Evolutionary conservation across 2,113 vertebrate genomes (phyloP).

Genomic region (Oxygymnocypris stewartii): DNA sequence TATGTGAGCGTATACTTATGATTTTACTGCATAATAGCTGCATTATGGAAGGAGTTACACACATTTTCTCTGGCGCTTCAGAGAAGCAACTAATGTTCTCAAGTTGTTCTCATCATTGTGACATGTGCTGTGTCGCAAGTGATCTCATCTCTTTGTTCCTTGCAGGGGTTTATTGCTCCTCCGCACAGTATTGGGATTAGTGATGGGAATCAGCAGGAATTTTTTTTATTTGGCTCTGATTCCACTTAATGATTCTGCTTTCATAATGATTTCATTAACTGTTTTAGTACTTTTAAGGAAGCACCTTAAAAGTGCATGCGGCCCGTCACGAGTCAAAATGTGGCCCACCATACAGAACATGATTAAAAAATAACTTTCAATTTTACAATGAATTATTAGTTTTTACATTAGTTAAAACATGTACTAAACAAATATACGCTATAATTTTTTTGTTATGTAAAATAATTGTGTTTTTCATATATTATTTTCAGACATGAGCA

Average conservation of each 20-base stretch:
- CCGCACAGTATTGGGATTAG: neutral
- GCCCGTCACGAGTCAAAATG: too few relatives aligned
- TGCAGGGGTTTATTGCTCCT: conserved; percentile 8
- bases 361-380: too few relatives aligned
- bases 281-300: neutral
- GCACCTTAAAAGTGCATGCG: neutral
- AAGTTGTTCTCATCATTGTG: conserved; percentile 42
- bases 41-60: conserved; percentile 42
- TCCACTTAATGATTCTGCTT: conserved; percentile 13
- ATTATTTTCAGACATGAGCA: too few relatives aligned
- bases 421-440: too few relatives aligned
- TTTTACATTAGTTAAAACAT: too few relatives aligned
- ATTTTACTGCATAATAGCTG: conserved; percentile 50
- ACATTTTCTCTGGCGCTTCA: conserved; percentile 26
- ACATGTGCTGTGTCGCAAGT: conserved; percentile 33
- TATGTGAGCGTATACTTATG: conserved; percentile 50
- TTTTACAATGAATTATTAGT: too few relatives aligned
- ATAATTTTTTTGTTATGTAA: too few relatives aligned
- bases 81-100: conserved; percentile 38
- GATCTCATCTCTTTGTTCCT: conserved; percentile 32
- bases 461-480: too few relatives aligned
- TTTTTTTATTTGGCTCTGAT: neutral
- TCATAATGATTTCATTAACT: neutral
- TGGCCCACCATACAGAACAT: too few relatives aligned
- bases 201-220: conserved; percentile 11